Base-by-base conservation (phyloP, 1,140 invertebrate genomes). In the Pogonus chalceus region DNA sequence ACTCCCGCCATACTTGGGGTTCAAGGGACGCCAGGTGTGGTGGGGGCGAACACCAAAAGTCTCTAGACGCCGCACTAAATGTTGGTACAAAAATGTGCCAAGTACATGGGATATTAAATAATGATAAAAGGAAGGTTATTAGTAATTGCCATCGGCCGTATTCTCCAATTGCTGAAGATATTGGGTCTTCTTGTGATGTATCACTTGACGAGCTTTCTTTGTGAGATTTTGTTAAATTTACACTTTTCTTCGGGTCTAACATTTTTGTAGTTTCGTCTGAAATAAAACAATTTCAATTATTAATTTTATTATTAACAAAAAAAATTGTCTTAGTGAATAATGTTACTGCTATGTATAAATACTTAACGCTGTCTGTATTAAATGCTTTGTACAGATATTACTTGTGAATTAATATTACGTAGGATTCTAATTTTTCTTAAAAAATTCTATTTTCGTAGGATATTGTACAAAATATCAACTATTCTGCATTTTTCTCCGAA, bases 21-120 rank as follows among this genome's bases (percentile, higher is more conserved):
- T 72, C 63, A 7, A 81, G 59, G n/a, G 70, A 60, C 20, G 70
- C 68, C 7, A 80, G 71, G 54, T 76, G 70, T 12, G 66, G 66
- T 9, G 81, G 79, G 50, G 73, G 62, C 26, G 72, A 70, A 62
- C 83, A 85, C 82, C 81, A 83, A 59, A 78, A 81, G 12, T 79
- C 73, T 58, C 75, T 73, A 31, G 74, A 71, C 59, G 74, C 76
- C 51, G 77, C 78, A 72, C 84, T 72, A 53, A 85, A 85, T 1
- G 81, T 81, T 2, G 81, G 77, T 31, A 79, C 76, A 65, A 83
- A 83, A 62, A 86, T 85, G 65, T 86, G 84, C 71, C 84, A 85
- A 16, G 84, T 85, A 60, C 84, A 85, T 1, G 84, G 84, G 60
- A 87, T 79, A 60, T 85, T 85, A 66, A 85, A 82, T 23, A 87